These are phyloP conservation scores for Amblyjoppa fuscipennis DNA, from an alignment of 2,888 invertebrate species.

Conservation along the genomic window DNA sequence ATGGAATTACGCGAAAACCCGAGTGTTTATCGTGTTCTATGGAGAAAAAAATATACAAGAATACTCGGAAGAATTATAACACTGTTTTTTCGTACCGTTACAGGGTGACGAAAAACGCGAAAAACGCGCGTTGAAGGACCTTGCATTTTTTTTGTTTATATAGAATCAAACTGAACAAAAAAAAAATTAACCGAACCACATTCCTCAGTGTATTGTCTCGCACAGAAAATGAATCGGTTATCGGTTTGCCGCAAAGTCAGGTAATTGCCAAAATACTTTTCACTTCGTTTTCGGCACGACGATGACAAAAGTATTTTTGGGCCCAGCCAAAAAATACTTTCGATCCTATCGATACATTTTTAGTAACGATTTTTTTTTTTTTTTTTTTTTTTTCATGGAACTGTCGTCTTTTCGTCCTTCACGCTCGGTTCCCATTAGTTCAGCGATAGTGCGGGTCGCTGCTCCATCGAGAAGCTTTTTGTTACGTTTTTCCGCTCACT, in stretches of 20 bases:
- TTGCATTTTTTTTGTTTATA: too few relatives aligned
- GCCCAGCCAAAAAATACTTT: background rate
- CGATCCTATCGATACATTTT: background rate
- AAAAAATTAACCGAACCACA: too few relatives aligned
- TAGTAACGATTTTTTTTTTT: background rate
- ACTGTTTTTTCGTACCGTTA: too few relatives aligned
- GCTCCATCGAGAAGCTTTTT: constrained; percentile 26
- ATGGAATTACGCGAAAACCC: too few relatives aligned
- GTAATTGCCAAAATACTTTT: background rate
- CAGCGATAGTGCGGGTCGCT: constrained; percentile 20
- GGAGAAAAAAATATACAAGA: too few relatives aligned
- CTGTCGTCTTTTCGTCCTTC: constrained; percentile 41
- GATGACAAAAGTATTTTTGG: background rate
- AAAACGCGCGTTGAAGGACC: too few relatives aligned
- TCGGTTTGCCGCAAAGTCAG: background rate
- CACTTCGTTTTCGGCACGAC: too few relatives aligned
- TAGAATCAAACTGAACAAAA: background rate
- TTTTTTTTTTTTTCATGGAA: constrained; percentile 9
- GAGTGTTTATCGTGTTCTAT: too few relatives aligned
- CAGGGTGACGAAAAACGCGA: too few relatives aligned
- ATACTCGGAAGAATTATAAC: too few relatives aligned
- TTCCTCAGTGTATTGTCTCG: too few relatives aligned
- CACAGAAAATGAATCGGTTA: too few relatives aligned
- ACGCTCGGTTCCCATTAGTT: constrained; percentile 37
- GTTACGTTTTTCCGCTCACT: constrained; percentile 9